A percentile compares a stretch with the other conserved stretches of the same genome.
Evolutionary conservation across 2,113 vertebrate species (phyloP).

Genomic region (Rallus limicola): DNA sequence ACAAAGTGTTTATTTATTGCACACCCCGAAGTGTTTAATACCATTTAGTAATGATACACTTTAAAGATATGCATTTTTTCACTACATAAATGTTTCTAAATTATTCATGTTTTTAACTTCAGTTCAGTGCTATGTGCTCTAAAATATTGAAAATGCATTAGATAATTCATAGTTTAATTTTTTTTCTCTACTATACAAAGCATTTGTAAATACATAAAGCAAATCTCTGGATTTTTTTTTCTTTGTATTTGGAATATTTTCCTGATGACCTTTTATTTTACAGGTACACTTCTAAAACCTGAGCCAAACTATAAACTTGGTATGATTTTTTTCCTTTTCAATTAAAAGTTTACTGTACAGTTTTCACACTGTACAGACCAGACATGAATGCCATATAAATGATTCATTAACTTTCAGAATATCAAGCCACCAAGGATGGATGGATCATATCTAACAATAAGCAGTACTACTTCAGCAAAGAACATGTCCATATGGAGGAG

Average conservation of each 20-base stretch:
- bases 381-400: background rate
- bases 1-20: background rate
- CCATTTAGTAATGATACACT: background rate
- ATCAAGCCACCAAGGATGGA: constrained; percentile 81
- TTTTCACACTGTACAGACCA: background rate
- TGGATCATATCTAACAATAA: constrained; percentile 86
- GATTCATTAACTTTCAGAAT: constrained; percentile 70
- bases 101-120: background rate
- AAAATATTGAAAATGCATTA: background rate
- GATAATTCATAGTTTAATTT: background rate
- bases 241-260: background rate
- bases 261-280: background rate
- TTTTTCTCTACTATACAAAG: background rate
- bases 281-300: constrained; percentile 22
- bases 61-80: background rate
- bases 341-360: background rate
- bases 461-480: constrained; percentile 87
- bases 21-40: background rate
- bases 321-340: background rate
- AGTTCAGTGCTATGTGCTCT: background rate
- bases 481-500: constrained; percentile 79
- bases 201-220: background rate
- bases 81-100: background rate
- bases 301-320: background rate
- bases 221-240: background rate